Base-by-base conservation (phyloP, 2,888 invertebrate species). In the Scaptomyza tumidula region DNA sequence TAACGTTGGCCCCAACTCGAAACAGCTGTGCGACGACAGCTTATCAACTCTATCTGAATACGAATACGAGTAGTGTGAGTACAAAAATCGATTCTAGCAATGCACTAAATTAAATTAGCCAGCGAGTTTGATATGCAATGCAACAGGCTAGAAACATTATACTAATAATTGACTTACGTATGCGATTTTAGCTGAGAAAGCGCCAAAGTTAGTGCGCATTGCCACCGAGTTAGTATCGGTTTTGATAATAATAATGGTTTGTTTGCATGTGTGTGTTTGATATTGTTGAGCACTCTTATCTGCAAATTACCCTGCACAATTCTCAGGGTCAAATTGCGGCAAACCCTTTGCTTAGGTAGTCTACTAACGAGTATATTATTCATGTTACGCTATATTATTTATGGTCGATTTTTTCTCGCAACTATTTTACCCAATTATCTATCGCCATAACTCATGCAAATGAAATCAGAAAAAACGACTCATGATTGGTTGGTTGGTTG, bases 1-100 rank as follows among this genome's bases (percentile, higher is more conserved):
- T 82, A 87, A 76, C 14, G 14, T 14, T 39, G 44, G 24, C 41
- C 27, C 19, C 37, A 27, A 39, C 11, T 16, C 16, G 44, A 14
- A 78, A 71, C 73, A 87, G 70, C 73, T 73, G 75, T 67, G 29
- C 16, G 35, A 5, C 16, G 35, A 7, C 10, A 33, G 16, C 39
- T 50, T 65, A 33, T 49, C 14, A 29, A 10, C 44, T 63, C 35
- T 19, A 43, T 55, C 33, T 48, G 14, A 29, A 10, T 19, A 5
- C 16, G 49, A 19, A 10, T 10, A 13, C n/a, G 7, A 37, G 37
- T n/a, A 37, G 37, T 2, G 14, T 14, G 14, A 16, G 49, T 16
- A 13, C 10, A 9, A 4, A 27, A 24, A 50, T 57, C 49, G 50
- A 68, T 41, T 44, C 10, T 24, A 9, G 5, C 33, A 19, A n/a